Conservation (phyloP, 1,140 invertebrate genomes). For the Drosophila funebris region DNA sequence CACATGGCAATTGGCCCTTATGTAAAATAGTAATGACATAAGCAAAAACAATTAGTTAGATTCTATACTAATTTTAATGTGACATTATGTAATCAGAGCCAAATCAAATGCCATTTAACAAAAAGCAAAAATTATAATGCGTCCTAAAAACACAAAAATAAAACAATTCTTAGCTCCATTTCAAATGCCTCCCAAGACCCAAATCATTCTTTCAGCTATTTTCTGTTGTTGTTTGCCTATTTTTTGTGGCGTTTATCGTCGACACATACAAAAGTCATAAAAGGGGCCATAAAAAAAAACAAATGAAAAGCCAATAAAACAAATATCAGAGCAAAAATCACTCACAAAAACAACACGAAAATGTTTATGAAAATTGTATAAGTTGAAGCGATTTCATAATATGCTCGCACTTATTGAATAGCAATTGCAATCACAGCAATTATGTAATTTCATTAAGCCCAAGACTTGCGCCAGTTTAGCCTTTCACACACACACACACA, state of each 20-base stretch:
- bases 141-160: slow-evolving; percentile 4
- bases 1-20: slow-evolving; percentile 32
- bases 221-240: slow-evolving; percentile 9
- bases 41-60: slow-evolving; percentile 40
- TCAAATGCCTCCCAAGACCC: too few relatives aligned
- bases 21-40: slow-evolving; percentile 22
- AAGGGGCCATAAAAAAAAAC: slow-evolving; percentile 44
- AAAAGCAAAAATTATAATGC: neutral
- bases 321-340: slow-evolving; percentile 67
- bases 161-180: slow-evolving; percentile 21
- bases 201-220: slow-evolving; percentile 44
- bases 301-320: slow-evolving; percentile 72
- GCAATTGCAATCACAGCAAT: slow-evolving; percentile 42
- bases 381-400: slow-evolving; percentile 50
- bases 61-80: slow-evolving; percentile 16
- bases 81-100: slow-evolving; percentile 14
- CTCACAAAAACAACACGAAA: slow-evolving; percentile 47
- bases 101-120: slow-evolving; percentile 16
- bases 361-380: slow-evolving; percentile 49
- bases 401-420: slow-evolving; percentile 34
- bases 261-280: slow-evolving; percentile 49
- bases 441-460: slow-evolving; percentile 50
- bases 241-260: slow-evolving; percentile 55
- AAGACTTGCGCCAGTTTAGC: slow-evolving; percentile 17
- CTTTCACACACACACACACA: slow-evolving; percentile 16